Evolutionary conservation across 2,888 invertebrate species (phyloP), one percentile per base, ranked within the genome.

Genomic region (Drosophila mercatorum): DNA sequence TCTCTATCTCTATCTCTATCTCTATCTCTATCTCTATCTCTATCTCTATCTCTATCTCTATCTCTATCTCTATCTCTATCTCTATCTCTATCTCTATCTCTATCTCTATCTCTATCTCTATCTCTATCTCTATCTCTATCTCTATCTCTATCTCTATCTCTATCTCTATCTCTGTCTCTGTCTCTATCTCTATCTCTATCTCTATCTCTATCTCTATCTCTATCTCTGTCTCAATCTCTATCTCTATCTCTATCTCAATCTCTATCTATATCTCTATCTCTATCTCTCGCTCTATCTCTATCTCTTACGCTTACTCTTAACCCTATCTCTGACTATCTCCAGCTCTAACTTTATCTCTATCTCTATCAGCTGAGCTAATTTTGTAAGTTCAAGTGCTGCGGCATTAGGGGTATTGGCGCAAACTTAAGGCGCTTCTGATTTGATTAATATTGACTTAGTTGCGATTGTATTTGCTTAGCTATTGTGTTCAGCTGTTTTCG

Each of bases 391-490:
- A 72, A 56, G 47, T 56, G 66, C 14, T 17, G 40, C 31, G 31
- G 36, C 49, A 44, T 64, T 52, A 57, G 58, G 46, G 36, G 46
- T 47, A 47, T 47, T 36, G 56, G 41, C 22, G 56, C 62, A 75
- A 68, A 68, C 57, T 68, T 65, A 77, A 77, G 60, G 62, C 63
- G 60, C 68, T 86, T 70, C 83, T 38, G 83, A 78, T 83, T 87
- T 88, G 89, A 89, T 88, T 88, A 89, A 83, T 88, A 76, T 88
- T 86, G 89, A 88, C 80, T 87, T 85, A 66, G 77, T 64, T 65
- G 68, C 88, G 77, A 79, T 88, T 87, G 70, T 87, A 51, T 91
- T 91, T 91, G 84, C 83, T 78, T 51, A 90, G 91, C 87, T 75
- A 86, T 91, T 89, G 91, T 91, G 84, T 83, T 72, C 76, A 77